Evolutionary conservation across 1,140 invertebrate species (phyloP).

Genomic region (Diploscapter pachys): DNA sequence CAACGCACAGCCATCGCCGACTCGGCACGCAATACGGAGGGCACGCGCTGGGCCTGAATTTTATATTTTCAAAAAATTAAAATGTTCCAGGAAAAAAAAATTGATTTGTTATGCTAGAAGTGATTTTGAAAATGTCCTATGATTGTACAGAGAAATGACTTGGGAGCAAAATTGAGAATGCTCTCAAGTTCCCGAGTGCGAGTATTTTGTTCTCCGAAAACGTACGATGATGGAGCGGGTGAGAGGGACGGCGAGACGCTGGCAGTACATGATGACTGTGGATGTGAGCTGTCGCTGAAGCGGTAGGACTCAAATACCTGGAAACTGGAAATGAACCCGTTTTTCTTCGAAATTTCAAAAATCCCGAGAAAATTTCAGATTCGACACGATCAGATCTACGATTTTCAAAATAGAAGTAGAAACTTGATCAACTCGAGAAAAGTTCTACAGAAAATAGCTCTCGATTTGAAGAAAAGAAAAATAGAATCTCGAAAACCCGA

Average conservation of each 20-base stretch:
- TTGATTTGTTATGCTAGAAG: background rate
- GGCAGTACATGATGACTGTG: constrained; percentile 43
- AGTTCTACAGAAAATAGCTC: too few species aligned
- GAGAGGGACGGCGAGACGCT: constrained; percentile 47
- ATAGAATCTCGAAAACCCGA: too few species aligned
- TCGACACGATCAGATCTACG: too few species aligned
- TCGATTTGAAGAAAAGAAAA: too few species aligned
- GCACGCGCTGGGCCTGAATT: constrained; percentile 37
- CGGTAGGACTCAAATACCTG: too few species aligned
- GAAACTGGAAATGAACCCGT: background rate
- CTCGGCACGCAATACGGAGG: constrained; percentile 40
- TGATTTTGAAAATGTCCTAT: background rate
- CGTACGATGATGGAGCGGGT: constrained; percentile 42
- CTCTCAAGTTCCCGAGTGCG: too few species aligned
- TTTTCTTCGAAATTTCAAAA: background rate
- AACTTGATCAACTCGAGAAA: too few species aligned
- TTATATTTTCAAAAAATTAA: too few species aligned
- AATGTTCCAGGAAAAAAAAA: too few species aligned
- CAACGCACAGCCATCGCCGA: constrained; percentile 39
- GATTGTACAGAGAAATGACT: background rate
- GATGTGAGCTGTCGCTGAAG: too few species aligned
- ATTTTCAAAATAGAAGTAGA: too few species aligned
- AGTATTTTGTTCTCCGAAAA: background rate
- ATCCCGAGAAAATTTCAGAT: background rate
- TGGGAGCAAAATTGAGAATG: too few species aligned